phyloP scores from a whole-genome alignment of 2,113 vertebrate species.

The Fregetta grallaria region DNA sequence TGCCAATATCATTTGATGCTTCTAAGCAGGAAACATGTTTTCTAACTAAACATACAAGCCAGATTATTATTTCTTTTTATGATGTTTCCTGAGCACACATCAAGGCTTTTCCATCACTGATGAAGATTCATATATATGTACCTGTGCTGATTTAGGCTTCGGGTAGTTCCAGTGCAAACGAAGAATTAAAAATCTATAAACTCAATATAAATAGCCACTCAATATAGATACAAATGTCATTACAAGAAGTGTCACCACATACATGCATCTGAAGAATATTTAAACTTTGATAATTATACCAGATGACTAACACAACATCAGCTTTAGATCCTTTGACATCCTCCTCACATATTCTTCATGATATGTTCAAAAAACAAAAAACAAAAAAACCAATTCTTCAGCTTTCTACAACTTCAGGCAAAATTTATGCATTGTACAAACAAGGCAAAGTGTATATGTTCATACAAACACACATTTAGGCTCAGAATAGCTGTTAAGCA shows the following conservation, averaged over 20 bases:
- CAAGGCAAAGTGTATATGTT: not conserved
- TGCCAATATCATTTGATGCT: not conserved
- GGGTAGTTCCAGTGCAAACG: not conserved
- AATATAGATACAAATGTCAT: not conserved
- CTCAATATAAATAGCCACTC: not conserved
- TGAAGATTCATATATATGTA: not conserved
- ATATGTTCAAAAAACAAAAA: not conserved
- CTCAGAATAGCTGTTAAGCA: not conserved
- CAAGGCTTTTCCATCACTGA: not conserved
- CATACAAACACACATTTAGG: not conserved
- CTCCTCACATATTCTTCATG: not conserved
- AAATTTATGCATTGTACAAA: not conserved
- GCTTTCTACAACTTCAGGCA: not conserved
- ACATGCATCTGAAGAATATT: not conserved
- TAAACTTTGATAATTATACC: not conserved
- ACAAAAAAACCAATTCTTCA: not conserved
- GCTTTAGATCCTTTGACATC: not conserved
- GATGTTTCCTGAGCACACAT: not conserved
- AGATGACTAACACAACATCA: not conserved
- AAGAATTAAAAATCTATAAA: not conserved
- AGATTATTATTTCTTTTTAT: not conserved
- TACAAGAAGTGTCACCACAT: not conserved
- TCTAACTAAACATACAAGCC: not conserved
- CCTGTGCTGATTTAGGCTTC: slow-evolving; percentile 22
- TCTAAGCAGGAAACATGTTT: not conserved